A percentile compares a stretch with the other conserved stretches of the same genome.
Evolutionary conservation across 2,888 invertebrate species (phyloP).

Genomic region (Liodrosophila aerea): DNA sequence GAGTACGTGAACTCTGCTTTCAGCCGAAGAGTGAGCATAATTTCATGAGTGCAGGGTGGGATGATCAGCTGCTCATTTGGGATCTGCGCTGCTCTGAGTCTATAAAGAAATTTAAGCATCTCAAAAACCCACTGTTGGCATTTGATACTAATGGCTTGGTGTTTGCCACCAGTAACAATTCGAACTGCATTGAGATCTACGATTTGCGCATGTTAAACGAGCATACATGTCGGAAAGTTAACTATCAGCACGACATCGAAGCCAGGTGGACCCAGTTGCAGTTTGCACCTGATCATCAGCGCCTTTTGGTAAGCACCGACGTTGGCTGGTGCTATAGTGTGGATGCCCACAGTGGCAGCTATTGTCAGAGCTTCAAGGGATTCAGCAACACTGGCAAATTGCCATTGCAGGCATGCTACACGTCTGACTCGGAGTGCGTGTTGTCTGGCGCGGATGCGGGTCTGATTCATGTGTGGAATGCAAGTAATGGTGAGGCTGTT

Average conservation of each 20-base stretch:
- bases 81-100: constrained; percentile 32
- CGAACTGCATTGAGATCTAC: constrained; percentile 32
- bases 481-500: constrained; percentile 20
- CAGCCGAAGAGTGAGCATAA: constrained; percentile 34
- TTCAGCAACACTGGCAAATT: constrained; percentile 23
- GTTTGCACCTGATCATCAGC: constrained; percentile 50
- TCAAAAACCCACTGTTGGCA: constrained; percentile 29
- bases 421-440: constrained; percentile 53
- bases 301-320: constrained; percentile 45
- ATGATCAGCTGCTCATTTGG: constrained; percentile 47
- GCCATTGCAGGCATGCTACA: constrained; percentile 31
- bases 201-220: constrained; percentile 45
- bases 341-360: constrained; percentile 38
- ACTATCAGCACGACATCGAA: constrained; percentile 15
- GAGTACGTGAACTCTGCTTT: constrained; percentile 13
- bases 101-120: constrained; percentile 8
- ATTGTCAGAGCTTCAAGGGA: constrained; percentile 23
- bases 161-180: constrained; percentile 30
- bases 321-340: constrained; percentile 44
- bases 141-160: constrained; percentile 45
- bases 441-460: constrained; percentile 50
- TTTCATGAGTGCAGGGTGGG: constrained; percentile 44
- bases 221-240: constrained; percentile 31
- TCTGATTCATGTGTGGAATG: constrained; percentile 52
- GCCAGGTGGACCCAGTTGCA: constrained; percentile 53